Base-by-base conservation (phyloP, 2,113 vertebrate species). In the Poeciliopsis prolifica region DNA sequence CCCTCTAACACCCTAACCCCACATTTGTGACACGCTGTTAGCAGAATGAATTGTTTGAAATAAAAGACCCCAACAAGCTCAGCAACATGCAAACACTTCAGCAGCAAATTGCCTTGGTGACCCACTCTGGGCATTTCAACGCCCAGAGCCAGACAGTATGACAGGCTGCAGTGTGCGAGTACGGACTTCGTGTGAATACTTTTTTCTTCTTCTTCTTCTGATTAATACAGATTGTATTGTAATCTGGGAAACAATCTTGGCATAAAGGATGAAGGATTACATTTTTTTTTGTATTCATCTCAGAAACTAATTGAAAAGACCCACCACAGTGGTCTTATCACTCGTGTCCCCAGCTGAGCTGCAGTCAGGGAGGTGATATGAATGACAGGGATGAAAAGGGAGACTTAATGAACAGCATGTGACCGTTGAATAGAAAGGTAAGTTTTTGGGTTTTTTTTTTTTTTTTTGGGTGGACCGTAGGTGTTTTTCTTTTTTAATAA, bases 251-350 rank as follows among this genome's bases (percentile, higher is more conserved):
- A 79, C 87, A 87, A 90, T 92, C 84, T 87, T 88, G 87, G 89
- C 91, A 89, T 90, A 88, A 92, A 91, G 86, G 84, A 89, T 89
- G 81, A 87, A 87, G 72, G 88, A 91, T 92, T 92, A 89, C 79
- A 78, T 83, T 66, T 87, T 85, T 86, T 85, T 70, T 87, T 88
- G 72, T 60, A 31, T 75, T 90, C 87, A 87, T 88, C 87, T 79
- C 67, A 69, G 81, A 92, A 93, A 91, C 84, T 90, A 92, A 93
- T 92, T 93, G 89, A 92, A 92, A 90, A 88, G 79, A 80, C 70
- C 81, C 75, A 51, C 68, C 72, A 87, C 85, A 79, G 82, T 68
- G 90, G 73, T 71, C 85, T 91, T 92, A 93, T 92, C 90, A 70
- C 65, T 84, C 67, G 9, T 75, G 86, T 89, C 82, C 85, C 80